Evolutionary conservation across 2,888 invertebrate species (phyloP).

Genomic region (Esperia sulphurella): DNA sequence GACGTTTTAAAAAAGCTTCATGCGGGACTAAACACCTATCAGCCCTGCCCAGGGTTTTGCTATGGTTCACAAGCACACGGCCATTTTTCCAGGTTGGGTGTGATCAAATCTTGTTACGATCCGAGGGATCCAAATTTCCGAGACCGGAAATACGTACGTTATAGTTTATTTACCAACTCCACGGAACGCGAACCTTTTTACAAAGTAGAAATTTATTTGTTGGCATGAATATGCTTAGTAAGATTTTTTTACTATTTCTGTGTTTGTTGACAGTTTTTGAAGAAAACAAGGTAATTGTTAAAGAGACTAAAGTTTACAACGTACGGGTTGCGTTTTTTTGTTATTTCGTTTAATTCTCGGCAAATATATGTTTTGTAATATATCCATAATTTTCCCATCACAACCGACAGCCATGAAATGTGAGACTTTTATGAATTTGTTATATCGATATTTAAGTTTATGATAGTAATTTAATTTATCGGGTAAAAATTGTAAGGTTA

Average conservation of each 20-base stretch:
- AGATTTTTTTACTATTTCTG: conserved; percentile 1
- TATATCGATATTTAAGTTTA: too few relatives aligned
- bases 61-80: conserved; percentile 26
- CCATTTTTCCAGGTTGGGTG: conserved; percentile 43
- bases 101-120: conserved; percentile 48
- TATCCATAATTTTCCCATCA: too few relatives aligned
- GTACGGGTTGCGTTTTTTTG: too few relatives aligned
- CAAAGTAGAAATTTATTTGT: conserved; percentile 24
- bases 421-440: too few relatives aligned
- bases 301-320: too few relatives aligned
- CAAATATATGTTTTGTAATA: too few relatives aligned
- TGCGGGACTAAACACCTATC: not conserved
- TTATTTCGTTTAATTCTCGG: too few relatives aligned
- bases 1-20: too few relatives aligned
- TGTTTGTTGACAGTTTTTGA: not conserved
- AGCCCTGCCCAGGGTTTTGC: conserved; percentile 23
- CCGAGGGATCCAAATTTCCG: conserved; percentile 39
- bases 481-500: too few relatives aligned
- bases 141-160: conserved; percentile 27
- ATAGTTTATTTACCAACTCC: conserved; percentile 40
- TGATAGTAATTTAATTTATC: too few relatives aligned
- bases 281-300: too few relatives aligned
- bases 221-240: conserved; percentile 7
- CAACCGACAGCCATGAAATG: too few relatives aligned
- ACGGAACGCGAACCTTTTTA: conserved; percentile 25